Evolutionary conservation across 2,888 invertebrate genomes (phyloP).

Genomic region (Anagyrus pseudococci): DNA sequence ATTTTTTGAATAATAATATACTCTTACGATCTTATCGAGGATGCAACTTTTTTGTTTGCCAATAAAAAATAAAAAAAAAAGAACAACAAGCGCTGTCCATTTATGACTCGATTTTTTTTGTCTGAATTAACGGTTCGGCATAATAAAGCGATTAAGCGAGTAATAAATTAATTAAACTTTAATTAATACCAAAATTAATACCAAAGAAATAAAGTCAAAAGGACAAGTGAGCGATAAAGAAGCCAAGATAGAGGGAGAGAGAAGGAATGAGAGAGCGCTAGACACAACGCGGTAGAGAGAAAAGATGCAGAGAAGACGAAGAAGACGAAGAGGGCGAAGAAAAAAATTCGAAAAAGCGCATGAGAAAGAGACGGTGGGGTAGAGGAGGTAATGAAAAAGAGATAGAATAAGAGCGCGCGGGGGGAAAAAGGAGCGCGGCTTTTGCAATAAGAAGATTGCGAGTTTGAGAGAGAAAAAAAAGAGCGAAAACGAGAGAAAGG

Average conservation of each 20-base stretch:
- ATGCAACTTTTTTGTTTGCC: too few relatives aligned
- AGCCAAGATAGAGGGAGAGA: conserved; percentile 1
- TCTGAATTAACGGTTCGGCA: too few relatives aligned
- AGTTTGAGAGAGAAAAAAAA: too few relatives aligned
- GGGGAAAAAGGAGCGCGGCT: too few relatives aligned
- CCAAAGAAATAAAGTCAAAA: conserved; percentile 13
- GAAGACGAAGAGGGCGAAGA: conserved; percentile 9
- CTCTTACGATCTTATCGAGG: too few relatives aligned
- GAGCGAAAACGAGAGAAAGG: conserved; percentile 26
- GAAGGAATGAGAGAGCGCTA: too few relatives aligned
- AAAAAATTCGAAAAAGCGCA: conserved; percentile 23
- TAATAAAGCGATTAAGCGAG: neutral
- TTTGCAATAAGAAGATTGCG: too few relatives aligned
- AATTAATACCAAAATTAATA: conserved; percentile 28
- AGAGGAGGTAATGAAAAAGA: conserved; percentile 30
- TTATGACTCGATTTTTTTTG: too few relatives aligned
- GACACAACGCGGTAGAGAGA: neutral
- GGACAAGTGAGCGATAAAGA: conserved; percentile 23
- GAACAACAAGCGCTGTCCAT: too few relatives aligned
- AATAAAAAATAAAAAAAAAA: too few relatives aligned
- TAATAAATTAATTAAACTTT: conserved; percentile 15
- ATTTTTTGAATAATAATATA: too few relatives aligned
- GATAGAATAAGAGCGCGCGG: conserved; percentile 27
- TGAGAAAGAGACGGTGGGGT: conserved; percentile 18
- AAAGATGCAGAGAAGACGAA: neutral